A percentile compares a stretch with the other conserved stretches of the same genome.
These are phyloP conservation scores for Etheostoma perlongum DNA, from an alignment of 2,797 vertebrate genomes.

Conservation along the genomic window DNA sequence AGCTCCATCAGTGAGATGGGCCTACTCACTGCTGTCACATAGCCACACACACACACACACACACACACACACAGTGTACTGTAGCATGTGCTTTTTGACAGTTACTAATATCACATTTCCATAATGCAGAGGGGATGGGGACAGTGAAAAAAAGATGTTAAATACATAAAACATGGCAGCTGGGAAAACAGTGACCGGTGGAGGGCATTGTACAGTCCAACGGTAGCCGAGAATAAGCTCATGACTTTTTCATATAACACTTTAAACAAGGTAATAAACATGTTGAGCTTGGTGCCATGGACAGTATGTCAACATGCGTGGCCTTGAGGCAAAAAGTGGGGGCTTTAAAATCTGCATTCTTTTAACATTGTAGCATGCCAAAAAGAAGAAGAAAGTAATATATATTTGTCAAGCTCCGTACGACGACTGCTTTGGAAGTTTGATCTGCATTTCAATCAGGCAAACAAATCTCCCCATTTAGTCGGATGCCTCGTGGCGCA, in stretches of 20 bases:
- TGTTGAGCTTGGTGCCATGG: not conserved
- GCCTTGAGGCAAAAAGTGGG: constrained; percentile 1
- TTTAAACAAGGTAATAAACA: constrained; percentile 43
- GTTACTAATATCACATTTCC: constrained; percentile 32
- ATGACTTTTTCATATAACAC: constrained; percentile 57
- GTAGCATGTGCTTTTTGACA: constrained; percentile 32
- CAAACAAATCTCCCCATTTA: constrained; percentile 56
- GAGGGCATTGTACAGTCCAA: constrained; percentile 29
- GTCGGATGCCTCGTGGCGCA: constrained; percentile 30
- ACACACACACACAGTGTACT: not conserved
- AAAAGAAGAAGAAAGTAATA: not conserved
- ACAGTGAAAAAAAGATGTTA: constrained; percentile 8
- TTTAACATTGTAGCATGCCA: not conserved
- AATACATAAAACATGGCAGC: constrained; percentile 57
- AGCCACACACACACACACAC: constrained; percentile 13
- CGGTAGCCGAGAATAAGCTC: constrained; percentile 27
- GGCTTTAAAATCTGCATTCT: constrained; percentile 1
- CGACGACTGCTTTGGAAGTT: constrained; percentile 26
- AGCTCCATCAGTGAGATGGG: constrained; percentile 55
- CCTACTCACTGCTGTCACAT: constrained; percentile 49
- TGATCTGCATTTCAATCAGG: constrained; percentile 52
- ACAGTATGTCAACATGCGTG: not conserved
- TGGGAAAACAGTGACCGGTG: constrained; percentile 52
- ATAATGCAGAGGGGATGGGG: constrained; percentile 25
- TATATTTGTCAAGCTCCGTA: constrained; percentile 4